Percentiles rank a stretch among this genome's conserved stretches.
Evolutionary conservation across 2,113 vertebrate genomes (phyloP).

Genomic region (Nansenia antarctica): DNA sequence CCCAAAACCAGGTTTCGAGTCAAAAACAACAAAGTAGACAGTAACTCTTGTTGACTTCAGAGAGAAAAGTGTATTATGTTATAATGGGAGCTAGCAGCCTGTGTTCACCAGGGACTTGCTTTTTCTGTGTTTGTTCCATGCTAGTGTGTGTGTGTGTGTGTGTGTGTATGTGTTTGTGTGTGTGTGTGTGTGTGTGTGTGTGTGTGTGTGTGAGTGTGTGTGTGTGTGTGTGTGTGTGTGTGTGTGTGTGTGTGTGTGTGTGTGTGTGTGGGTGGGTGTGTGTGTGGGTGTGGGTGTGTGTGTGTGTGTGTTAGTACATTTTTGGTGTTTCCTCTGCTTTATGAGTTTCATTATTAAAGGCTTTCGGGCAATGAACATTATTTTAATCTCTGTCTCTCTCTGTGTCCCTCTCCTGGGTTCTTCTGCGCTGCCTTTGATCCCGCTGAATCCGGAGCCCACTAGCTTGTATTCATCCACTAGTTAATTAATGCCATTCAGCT

Average conservation of each 20-base stretch:
- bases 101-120: too few species aligned
- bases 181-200: not conserved
- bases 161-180: not conserved
- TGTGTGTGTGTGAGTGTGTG: not conserved
- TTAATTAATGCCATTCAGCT: too few species aligned
- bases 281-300: not conserved
- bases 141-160: constrained; percentile 5
- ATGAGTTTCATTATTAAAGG: too few species aligned
- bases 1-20: too few species aligned
- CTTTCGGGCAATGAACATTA: constrained; percentile 26
- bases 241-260: not conserved
- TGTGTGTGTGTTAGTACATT: not conserved
- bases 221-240: not conserved
- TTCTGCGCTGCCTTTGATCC: too few species aligned
- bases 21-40: too few species aligned
- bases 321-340: constrained; percentile 28
- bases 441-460: too few species aligned
- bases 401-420: too few species aligned
- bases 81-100: too few species aligned
- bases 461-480: too few species aligned
- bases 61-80: too few species aligned
- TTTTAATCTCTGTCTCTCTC: constrained; percentile 47
- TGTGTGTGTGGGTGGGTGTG: not conserved
- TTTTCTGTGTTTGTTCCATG: constrained; percentile 30
- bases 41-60: too few species aligned